Percentiles rank a stretch among this genome's conserved stretches.
Conservation (phyloP, 1,140 invertebrate species). For the Drosophila suzukii region DNA sequence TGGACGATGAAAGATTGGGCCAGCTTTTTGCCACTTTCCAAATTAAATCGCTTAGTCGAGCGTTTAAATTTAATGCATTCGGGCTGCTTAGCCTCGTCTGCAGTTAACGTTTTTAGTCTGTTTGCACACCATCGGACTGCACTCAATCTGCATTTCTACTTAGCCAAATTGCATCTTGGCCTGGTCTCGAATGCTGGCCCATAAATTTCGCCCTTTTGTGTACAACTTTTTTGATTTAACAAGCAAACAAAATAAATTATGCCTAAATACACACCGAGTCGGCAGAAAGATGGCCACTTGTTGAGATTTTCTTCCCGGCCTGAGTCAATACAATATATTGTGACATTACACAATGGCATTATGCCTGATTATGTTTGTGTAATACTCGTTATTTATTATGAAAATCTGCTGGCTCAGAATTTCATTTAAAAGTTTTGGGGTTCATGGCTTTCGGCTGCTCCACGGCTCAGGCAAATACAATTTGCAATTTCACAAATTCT, state of each 20-base stretch:
- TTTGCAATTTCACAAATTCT: conserved; percentile 57
- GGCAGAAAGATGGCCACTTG: conserved; percentile 49
- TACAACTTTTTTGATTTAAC: conserved; percentile 58
- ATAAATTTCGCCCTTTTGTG: conserved; percentile 61
- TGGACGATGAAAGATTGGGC: conserved; percentile 4
- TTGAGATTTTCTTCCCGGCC: conserved; percentile 30
- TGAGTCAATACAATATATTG: conserved; percentile 45
- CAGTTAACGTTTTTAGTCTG: conserved; percentile 23
- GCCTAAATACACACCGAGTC: conserved; percentile 57
- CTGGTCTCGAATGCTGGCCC: conserved; percentile 18
- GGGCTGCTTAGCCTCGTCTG: conserved; percentile 22
- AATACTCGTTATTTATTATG: conserved; percentile 74
- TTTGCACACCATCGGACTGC: conserved; percentile 37
- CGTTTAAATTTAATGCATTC: conserved; percentile 53
- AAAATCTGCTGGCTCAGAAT: conserved; percentile 76
- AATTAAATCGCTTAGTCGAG: conserved; percentile 61
- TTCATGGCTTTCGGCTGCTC: conserved; percentile 10
- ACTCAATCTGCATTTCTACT: conserved; percentile 62
- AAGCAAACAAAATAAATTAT: conserved; percentile 76
- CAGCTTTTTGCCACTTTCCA: conserved; percentile 12
- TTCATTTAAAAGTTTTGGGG: conserved; percentile 73
- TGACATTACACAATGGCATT: conserved; percentile 69
- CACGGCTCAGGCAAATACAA: conserved; percentile 46
- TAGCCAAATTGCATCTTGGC: conserved; percentile 60
- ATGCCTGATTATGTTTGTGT: conserved; percentile 67